These are phyloP conservation scores for Scolopax bukidnonensis DNA, from an alignment of 2,797 vertebrate species.

Conservation along the genomic window DNA sequence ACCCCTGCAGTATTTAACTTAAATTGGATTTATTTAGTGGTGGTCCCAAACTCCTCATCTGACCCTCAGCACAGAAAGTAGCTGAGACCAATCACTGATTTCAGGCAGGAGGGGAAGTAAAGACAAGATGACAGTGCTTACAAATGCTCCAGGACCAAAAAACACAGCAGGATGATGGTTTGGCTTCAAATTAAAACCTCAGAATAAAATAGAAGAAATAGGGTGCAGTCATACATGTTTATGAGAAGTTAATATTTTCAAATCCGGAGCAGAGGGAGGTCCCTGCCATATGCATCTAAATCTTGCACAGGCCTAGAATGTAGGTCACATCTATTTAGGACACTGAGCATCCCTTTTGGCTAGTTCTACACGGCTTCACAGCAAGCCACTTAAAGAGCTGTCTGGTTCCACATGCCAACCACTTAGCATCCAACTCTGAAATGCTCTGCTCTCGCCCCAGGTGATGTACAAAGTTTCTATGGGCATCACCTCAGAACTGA, in stretches of 20 bases:
- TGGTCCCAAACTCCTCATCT: background rate
- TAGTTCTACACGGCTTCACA: conserved; percentile 39
- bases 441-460: background rate
- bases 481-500: background rate
- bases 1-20: background rate
- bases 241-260: background rate
- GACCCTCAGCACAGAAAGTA: background rate
- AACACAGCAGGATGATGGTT: background rate
- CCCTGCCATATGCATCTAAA: conserved; percentile 24
- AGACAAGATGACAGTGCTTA: background rate
- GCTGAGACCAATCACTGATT: background rate
- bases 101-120: background rate
- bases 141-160: background rate
- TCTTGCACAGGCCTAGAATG: conserved; percentile 59
- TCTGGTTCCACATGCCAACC: background rate
- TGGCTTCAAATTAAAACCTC: background rate
- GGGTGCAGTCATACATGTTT: background rate
- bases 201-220: background rate
- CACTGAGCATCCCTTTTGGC: conserved; percentile 45
- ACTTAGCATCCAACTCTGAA: background rate
- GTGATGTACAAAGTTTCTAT: background rate
- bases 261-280: conserved; percentile 42
- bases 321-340: conserved; percentile 68
- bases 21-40: background rate
- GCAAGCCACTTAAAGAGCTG: background rate